These are phyloP conservation scores for Eumaeus atala DNA, from an alignment of 1,140 invertebrate genomes.

Conservation along the genomic window DNA sequence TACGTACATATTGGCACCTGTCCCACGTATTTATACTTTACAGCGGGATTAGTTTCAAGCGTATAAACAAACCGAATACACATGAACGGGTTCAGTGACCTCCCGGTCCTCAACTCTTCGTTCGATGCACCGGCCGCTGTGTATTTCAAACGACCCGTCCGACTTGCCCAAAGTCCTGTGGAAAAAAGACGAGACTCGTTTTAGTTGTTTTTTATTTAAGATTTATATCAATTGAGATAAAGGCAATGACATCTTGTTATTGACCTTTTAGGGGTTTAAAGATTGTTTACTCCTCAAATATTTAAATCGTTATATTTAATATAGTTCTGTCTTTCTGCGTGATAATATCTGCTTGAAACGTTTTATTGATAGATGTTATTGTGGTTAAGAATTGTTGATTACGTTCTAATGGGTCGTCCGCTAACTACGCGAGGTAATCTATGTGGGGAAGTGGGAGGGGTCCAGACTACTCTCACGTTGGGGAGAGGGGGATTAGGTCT, in stretches of 20 bases:
- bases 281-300: too few relatives aligned
- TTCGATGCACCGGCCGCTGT: conserved; percentile 60
- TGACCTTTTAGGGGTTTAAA: too few relatives aligned
- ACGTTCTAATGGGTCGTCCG: too few relatives aligned
- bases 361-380: too few relatives aligned
- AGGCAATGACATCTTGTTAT: conserved; percentile 13
- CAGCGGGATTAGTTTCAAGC: conserved; percentile 35
- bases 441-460: too few relatives aligned
- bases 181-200: conserved; percentile 24
- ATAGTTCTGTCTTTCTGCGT: too few relatives aligned
- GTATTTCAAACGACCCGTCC: conserved; percentile 35
- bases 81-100: conserved; percentile 62
- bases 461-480: too few relatives aligned
- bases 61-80: conserved; percentile 47
- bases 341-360: too few relatives aligned
- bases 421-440: too few relatives aligned
- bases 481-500: too few relatives aligned
- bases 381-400: too few relatives aligned
- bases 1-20: conserved; percentile 23
- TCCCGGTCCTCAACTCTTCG: conserved; percentile 49
- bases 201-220: conserved; percentile 9
- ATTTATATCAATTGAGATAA: conserved; percentile 10
- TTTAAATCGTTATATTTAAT: too few relatives aligned
- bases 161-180: conserved; percentile 36
- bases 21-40: conserved; percentile 22